These are phyloP conservation scores for Phrynosoma platyrhinos DNA, from an alignment of 2,113 vertebrate genomes.

Conservation along the genomic window DNA sequence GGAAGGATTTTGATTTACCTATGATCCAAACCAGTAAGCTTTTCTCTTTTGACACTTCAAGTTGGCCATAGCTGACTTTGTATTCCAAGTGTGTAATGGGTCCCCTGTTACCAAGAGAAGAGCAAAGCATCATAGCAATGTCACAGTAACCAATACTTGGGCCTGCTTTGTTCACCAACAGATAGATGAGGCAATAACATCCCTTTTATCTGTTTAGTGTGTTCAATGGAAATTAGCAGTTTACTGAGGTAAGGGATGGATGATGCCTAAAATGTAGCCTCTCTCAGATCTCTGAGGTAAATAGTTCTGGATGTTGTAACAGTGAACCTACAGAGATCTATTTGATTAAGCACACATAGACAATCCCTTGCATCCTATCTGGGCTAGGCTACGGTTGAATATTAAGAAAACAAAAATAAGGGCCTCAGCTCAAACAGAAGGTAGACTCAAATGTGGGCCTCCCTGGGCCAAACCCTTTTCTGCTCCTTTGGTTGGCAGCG, in stretches of 20 bases:
- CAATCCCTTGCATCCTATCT: too few relatives aligned
- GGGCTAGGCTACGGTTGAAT: not conserved
- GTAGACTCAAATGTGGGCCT: too few relatives aligned
- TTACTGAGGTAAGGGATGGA: too few relatives aligned
- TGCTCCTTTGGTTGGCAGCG: too few relatives aligned
- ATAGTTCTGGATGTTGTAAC: too few relatives aligned
- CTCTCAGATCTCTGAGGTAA: too few relatives aligned
- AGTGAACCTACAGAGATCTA: too few relatives aligned
- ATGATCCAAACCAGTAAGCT: constrained; percentile 89
- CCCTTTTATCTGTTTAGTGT: not conserved
- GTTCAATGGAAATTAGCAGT: not conserved
- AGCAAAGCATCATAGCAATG: constrained; percentile 19
- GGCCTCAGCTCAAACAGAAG: too few relatives aligned
- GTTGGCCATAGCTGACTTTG: constrained; percentile 88
- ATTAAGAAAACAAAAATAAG: too few relatives aligned
- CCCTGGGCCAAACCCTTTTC: too few relatives aligned
- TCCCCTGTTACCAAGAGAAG: constrained; percentile 76
- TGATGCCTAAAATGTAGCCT: not conserved
- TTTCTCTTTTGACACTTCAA: constrained; percentile 91
- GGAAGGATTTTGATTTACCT: constrained; percentile 75
- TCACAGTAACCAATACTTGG: not conserved
- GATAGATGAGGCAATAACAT: not conserved
- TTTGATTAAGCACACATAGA: not conserved
- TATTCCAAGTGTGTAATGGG: constrained; percentile 85
- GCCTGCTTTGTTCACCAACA: constrained; percentile 10